A percentile compares a stretch with the other conserved stretches of the same genome.
These are phyloP conservation scores for Oncorhynchus clarkii DNA, from an alignment of 2,113 vertebrate genomes.

Conservation along the genomic window DNA sequence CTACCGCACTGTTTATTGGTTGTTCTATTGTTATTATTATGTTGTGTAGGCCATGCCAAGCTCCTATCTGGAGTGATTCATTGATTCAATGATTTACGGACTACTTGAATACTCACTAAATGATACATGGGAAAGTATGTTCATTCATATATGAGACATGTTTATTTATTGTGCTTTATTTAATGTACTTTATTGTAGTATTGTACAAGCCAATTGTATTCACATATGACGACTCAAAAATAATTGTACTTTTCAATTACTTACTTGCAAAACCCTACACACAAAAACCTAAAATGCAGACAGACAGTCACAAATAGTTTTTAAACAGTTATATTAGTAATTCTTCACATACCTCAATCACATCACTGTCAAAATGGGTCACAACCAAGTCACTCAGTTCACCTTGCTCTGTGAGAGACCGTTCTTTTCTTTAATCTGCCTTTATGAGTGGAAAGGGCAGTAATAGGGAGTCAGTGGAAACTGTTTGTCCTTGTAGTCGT, in stretches of 20 bases:
- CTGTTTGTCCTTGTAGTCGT: slow-evolving; percentile 10
- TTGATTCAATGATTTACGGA: too few species aligned
- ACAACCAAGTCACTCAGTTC: background rate
- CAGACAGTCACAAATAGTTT: background rate
- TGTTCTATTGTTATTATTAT: too few species aligned
- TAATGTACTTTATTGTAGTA: too few species aligned
- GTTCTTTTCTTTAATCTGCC: background rate
- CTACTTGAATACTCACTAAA: too few species aligned
- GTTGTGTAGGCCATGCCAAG: background rate
- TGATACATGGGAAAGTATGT: too few species aligned
- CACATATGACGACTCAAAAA: too few species aligned
- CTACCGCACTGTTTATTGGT: too few species aligned
- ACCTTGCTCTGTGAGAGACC: background rate
- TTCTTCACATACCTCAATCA: background rate
- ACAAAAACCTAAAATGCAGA: background rate
- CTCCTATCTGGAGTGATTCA: background rate
- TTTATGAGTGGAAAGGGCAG: background rate
- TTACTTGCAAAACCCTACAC: background rate
- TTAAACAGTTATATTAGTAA: background rate
- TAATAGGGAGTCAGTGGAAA: background rate
- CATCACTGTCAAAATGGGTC: background rate
- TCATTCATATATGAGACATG: too few species aligned
- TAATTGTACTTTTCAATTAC: too few species aligned
- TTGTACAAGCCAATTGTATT: too few species aligned
- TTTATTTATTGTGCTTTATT: too few species aligned